Conservation (phyloP, 2,888 invertebrate species). For the Achlya flavicornis region DNA sequence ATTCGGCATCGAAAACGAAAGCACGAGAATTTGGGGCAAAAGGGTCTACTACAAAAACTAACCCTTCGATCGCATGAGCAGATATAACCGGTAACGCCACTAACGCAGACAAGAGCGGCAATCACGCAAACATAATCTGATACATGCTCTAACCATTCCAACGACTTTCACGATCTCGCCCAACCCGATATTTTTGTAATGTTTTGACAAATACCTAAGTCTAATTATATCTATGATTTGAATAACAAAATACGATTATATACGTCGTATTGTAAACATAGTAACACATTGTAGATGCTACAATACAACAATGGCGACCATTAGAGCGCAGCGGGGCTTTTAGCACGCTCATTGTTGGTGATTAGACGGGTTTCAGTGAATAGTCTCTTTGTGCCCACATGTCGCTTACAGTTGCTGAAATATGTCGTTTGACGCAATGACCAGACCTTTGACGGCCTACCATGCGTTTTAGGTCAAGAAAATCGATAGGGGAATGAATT, state of each 20-base stretch:
- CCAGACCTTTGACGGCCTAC: not conserved
- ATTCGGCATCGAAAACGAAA: no score
- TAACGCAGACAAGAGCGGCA: no score
- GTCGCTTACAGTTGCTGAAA: slow-evolving; percentile 6
- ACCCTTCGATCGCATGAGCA: no score
- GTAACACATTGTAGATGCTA: slow-evolving; percentile 10
- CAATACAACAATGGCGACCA: slow-evolving; percentile 18
- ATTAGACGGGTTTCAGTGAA: slow-evolving; percentile 19
- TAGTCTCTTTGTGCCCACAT: not conserved
- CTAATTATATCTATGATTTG: not conserved
- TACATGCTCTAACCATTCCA: no score
- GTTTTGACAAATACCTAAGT: not conserved
- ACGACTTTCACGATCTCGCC: not conserved
- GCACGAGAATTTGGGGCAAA: no score
- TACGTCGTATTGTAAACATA: slow-evolving; percentile 15
- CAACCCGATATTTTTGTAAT: not conserved
- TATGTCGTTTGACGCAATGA: slow-evolving; percentile 3
- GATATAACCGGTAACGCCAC: no score
- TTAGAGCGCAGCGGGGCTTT: slow-evolving; percentile 23
- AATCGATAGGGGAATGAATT: not conserved
- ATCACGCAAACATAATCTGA: no score
- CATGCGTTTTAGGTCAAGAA: not conserved
- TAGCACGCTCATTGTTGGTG: slow-evolving; percentile 23
- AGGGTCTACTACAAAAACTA: no score
- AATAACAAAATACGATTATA: slow-evolving; percentile 10